Percentiles rank a stretch among this genome's conserved stretches.
Conservation (phyloP, 2,113 vertebrate genomes). For the Bothrops jararaca region DNA sequence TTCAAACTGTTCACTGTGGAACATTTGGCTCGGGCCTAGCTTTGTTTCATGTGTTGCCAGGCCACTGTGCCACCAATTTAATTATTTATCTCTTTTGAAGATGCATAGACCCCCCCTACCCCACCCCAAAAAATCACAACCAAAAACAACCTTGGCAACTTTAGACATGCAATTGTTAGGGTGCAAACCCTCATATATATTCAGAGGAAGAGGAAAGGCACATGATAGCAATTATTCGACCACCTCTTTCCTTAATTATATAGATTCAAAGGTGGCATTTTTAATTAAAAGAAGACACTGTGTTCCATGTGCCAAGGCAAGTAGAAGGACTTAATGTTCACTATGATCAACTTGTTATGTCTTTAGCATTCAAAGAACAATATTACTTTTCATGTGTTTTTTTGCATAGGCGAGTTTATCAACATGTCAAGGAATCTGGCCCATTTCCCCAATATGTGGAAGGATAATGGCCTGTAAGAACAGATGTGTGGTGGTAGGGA, state of each 20-base stretch:
- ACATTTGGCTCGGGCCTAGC: not conserved
- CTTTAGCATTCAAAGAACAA: not conserved
- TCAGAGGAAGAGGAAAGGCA: not conserved
- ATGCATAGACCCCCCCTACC: rapidly evolving
- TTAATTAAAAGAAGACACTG: not conserved
- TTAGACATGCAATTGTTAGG: not conserved
- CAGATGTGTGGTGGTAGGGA: not conserved
- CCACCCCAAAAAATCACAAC: not conserved
- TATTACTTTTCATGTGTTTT: not conserved
- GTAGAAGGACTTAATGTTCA: not conserved
- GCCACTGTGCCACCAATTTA: slow-evolving; percentile 1
- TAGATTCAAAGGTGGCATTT: not conserved
- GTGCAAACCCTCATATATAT: slow-evolving; percentile 1
- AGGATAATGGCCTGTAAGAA: slow-evolving; percentile 13
- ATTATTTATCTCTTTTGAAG: not conserved
- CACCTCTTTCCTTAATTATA: not conserved
- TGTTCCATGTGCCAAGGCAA: slow-evolving; percentile 15
- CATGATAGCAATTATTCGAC: slow-evolving; percentile 5
- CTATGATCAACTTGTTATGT: slow-evolving; percentile 37
- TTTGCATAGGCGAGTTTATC: slow-evolving; percentile 25
- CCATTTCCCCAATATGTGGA: not conserved
- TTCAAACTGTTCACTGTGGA: not conserved
- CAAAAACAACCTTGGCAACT: not conserved
- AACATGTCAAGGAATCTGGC: slow-evolving; percentile 26
- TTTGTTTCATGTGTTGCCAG: slow-evolving; percentile 55